Evolutionary conservation across 2,888 invertebrate genomes (phyloP).

Genomic region (Dyspetes luteomarginatus): DNA sequence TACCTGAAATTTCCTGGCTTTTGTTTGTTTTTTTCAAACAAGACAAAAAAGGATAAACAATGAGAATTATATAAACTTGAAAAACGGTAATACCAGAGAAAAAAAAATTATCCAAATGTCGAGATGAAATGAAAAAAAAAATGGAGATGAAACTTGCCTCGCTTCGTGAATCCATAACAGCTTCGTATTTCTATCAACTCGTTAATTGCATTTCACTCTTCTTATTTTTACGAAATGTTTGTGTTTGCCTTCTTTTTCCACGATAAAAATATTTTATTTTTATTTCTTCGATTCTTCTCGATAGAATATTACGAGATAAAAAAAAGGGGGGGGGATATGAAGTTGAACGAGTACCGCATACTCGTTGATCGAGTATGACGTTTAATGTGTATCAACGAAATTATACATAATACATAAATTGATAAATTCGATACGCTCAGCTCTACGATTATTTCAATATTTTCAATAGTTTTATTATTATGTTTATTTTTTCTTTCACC

Average conservation of each 20-base stretch:
- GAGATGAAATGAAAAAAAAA: neutral
- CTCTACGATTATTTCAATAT: slow-evolving; percentile 32
- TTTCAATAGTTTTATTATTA: neutral
- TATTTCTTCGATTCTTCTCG: neutral
- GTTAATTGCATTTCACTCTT: slow-evolving; percentile 23
- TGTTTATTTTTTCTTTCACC: neutral
- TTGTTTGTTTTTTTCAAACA: no score
- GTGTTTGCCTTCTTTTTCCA: slow-evolving; percentile 1
- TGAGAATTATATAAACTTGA: neutral
- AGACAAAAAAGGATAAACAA: neutral
- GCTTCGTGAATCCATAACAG: neutral
- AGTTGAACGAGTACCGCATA: neutral
- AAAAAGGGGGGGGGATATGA: neutral
- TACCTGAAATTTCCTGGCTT: neutral
- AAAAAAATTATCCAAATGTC: neutral
- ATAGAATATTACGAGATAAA: neutral
- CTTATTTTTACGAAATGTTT: slow-evolving; percentile 27
- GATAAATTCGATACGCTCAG: slow-evolving; percentile 11
- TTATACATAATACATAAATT: neutral
- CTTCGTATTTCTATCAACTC: neutral
- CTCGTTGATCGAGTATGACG: slow-evolving; percentile 35
- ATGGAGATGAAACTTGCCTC: neutral
- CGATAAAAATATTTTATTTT: neutral
- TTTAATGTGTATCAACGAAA: slow-evolving; percentile 19
- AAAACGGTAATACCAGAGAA: neutral